Conservation (phyloP, 2,113 vertebrate species). For the Cyanoderma ruficeps region DNA sequence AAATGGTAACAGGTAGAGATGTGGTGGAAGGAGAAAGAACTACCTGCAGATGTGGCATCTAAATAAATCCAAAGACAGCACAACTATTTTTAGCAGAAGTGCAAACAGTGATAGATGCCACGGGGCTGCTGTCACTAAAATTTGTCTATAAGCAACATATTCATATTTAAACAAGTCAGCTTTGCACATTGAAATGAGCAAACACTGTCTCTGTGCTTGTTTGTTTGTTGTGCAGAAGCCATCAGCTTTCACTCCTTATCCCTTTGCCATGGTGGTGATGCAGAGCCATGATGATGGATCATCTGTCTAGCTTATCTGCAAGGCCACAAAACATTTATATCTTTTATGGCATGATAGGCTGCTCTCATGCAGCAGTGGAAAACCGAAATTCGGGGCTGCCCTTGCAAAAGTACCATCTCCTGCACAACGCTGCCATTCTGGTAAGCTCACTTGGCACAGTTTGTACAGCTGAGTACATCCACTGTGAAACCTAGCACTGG, state of each 20-base stretch:
- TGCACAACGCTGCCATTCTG: background rate
- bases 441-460: constrained; percentile 25
- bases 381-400: background rate
- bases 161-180: constrained; percentile 75
- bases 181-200: constrained; percentile 66
- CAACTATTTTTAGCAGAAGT: constrained; percentile 74
- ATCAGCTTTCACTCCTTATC: constrained; percentile 20
- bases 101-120: constrained; percentile 62
- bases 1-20: background rate
- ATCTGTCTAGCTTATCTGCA: constrained; percentile 25
- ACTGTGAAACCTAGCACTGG: constrained; percentile 35
- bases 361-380: background rate
- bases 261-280: background rate
- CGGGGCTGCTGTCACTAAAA: constrained; percentile 69
- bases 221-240: constrained; percentile 62
- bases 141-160: constrained; percentile 70
- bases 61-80: constrained; percentile 51
- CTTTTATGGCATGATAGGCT: background rate
- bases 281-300: background rate
- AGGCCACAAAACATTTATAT: background rate
- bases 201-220: constrained; percentile 46
- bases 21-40: background rate
- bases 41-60: constrained; percentile 61
- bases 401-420: background rate
- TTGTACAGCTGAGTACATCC: constrained; percentile 47